Percentiles rank a stretch among this genome's conserved stretches.
Evolutionary conservation across 2,888 invertebrate genomes (phyloP).

Genomic region (Loripinus fragilis): DNA sequence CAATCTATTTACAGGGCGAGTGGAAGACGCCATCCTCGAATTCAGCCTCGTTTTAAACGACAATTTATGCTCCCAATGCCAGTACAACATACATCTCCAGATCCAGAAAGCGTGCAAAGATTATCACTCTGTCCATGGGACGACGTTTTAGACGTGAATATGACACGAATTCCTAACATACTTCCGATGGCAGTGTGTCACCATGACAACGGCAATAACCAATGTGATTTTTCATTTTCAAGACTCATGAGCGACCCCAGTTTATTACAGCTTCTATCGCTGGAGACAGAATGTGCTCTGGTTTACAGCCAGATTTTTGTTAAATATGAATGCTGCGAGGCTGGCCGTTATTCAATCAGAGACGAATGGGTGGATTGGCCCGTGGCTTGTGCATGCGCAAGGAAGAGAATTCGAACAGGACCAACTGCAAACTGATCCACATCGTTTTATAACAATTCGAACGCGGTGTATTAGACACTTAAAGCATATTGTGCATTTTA

Average conservation of each 20-base stretch:
- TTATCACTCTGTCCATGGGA: slow-evolving; percentile 52
- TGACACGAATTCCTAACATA: slow-evolving; percentile 33
- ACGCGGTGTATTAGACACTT: too few relatives aligned
- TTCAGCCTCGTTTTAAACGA: slow-evolving; percentile 4
- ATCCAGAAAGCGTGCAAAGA: slow-evolving; percentile 2
- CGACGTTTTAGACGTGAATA: slow-evolving; percentile 28
- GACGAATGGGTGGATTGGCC: slow-evolving; percentile 48
- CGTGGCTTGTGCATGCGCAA: slow-evolving; percentile 49
- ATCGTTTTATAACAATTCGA: too few relatives aligned
- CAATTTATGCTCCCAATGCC: slow-evolving; percentile 33
- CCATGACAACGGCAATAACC: slow-evolving; percentile 37
- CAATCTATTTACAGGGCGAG: background rate
- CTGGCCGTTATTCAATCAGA: slow-evolving; percentile 26
- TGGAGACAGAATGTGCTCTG: slow-evolving; percentile 52
- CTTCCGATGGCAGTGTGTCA: slow-evolving; percentile 44
- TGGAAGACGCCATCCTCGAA: background rate
- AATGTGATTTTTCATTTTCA: slow-evolving; percentile 36
- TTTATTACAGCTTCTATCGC: background rate
- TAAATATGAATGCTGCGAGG: slow-evolving; percentile 41
- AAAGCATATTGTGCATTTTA: too few relatives aligned
- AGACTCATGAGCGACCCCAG: background rate
- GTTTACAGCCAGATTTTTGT: slow-evolving; percentile 28
- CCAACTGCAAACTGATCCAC: background rate
- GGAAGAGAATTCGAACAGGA: slow-evolving; percentile 29
- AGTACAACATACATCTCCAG: background rate